Evolutionary conservation across 2,113 vertebrate species (phyloP).

Genomic region (Corythaixoides concolor): DNA sequence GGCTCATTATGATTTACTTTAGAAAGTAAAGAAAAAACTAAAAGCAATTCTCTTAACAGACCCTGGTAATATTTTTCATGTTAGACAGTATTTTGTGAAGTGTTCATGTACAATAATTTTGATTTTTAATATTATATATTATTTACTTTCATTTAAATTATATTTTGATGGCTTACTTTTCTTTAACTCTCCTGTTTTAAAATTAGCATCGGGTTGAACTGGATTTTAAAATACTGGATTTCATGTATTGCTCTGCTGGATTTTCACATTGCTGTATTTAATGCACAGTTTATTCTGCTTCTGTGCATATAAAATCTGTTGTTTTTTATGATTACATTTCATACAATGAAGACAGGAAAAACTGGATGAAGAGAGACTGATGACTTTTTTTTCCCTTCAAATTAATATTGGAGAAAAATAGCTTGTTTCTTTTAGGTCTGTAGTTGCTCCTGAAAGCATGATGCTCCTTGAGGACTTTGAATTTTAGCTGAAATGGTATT

Average conservation of each 20-base stretch:
- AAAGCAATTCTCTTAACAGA: not conserved
- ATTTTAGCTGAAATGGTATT: not conserved
- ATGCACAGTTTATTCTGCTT: not conserved
- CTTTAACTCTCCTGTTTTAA: not conserved
- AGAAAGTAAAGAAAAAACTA: not conserved
- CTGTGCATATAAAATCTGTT: not conserved
- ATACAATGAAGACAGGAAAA: not conserved
- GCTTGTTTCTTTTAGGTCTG: not conserved
- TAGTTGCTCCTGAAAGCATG: not conserved
- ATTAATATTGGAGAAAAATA: not conserved
- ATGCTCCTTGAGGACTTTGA: not conserved
- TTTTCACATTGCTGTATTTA: not conserved
- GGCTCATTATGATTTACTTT: not conserved
- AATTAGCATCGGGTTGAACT: not conserved
- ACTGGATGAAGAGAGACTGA: not conserved
- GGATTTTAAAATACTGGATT: not conserved
- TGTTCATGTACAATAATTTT: not conserved
- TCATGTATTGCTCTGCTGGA: not conserved
- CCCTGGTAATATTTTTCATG: not conserved
- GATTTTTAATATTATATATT: not conserved
- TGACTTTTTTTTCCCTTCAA: not conserved
- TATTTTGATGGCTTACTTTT: not conserved
- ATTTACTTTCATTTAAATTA: not conserved
- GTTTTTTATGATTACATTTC: not conserved
- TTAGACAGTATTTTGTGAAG: not conserved